phyloP scores from a whole-genome alignment of 2,113 vertebrate genomes.

The Oncorhynchus masou region DNA sequence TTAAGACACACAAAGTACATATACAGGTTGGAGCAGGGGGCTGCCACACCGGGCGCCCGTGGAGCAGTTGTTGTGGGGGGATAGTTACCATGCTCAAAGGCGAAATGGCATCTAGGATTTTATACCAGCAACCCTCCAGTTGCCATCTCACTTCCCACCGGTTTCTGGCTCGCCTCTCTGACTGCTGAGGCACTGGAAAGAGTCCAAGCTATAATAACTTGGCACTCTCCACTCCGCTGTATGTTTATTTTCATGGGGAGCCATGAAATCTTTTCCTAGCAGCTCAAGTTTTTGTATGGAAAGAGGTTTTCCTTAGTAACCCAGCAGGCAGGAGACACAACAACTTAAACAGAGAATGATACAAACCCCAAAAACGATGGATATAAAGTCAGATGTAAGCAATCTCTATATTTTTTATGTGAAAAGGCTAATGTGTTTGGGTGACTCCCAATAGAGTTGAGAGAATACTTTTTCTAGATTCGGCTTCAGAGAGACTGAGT shows the following conservation, averaged over 20 bases:
- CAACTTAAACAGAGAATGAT: slow-evolving; percentile 1
- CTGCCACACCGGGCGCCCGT: too few relatives aligned
- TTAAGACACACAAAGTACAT: slow-evolving; percentile 9
- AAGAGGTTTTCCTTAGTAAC: slow-evolving; percentile 38
- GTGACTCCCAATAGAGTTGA: background rate
- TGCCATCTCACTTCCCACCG: too few relatives aligned
- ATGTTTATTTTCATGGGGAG: slow-evolving; percentile 45
- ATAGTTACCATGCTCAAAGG: too few relatives aligned
- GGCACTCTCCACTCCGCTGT: slow-evolving; percentile 12
- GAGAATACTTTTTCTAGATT: background rate
- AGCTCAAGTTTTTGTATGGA: slow-evolving; percentile 19
- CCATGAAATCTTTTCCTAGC: slow-evolving; percentile 11
- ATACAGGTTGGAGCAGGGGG: too few relatives aligned
- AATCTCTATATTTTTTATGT: background rate
- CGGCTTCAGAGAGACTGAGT: background rate
- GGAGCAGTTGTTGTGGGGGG: too few relatives aligned
- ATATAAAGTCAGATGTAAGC: background rate
- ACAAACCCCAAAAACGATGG: background rate
- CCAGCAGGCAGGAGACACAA: slow-evolving; percentile 13
- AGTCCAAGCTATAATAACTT: slow-evolving; percentile 54
- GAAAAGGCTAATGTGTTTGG: background rate
- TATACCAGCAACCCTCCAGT: too few relatives aligned
- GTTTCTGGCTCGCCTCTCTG: too few relatives aligned
- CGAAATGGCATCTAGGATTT: too few relatives aligned
- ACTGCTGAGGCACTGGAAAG: slow-evolving; percentile 32